phyloP scores from a whole-genome alignment of 1,140 invertebrate species.

The Trichonephila clavipes region DNA sequence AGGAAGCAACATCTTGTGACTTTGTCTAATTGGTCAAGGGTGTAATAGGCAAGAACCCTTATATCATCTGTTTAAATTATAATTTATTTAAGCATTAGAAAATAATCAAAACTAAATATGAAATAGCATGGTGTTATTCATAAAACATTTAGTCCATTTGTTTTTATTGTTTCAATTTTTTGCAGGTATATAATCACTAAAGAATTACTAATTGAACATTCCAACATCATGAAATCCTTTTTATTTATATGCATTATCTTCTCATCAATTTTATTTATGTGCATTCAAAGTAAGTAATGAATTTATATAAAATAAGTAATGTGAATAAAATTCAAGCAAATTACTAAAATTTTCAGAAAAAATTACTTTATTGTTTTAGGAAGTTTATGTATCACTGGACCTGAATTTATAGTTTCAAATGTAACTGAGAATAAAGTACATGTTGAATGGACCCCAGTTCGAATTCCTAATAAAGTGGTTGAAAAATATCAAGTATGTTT shows the following conservation, averaged over 20 bases:
- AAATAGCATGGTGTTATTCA: background rate
- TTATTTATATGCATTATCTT: background rate
- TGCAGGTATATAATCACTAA: background rate
- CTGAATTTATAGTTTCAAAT: constrained; percentile 61
- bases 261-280: background rate
- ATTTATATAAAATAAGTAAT: background rate
- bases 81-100: too few species aligned
- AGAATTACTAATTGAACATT: background rate
- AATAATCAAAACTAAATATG: too few species aligned
- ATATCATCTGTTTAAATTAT: too few species aligned
- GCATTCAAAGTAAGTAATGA: background rate
- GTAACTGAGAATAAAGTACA: constrained; percentile 69
- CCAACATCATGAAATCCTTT: background rate
- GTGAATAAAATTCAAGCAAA: background rate
- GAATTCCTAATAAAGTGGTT: constrained; percentile 14
- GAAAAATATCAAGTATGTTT: constrained; percentile 67
- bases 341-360: background rate
- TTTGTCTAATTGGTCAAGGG: too few species aligned
- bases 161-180: background rate
- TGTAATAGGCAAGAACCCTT: too few species aligned
- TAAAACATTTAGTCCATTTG: background rate
- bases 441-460: constrained; percentile 60
- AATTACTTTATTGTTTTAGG: background rate
- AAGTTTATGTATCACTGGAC: constrained; percentile 50
- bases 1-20: too few species aligned